Evolutionary conservation across 2,888 invertebrate genomes (phyloP).

Genomic region (Lasioglossum morio): DNA sequence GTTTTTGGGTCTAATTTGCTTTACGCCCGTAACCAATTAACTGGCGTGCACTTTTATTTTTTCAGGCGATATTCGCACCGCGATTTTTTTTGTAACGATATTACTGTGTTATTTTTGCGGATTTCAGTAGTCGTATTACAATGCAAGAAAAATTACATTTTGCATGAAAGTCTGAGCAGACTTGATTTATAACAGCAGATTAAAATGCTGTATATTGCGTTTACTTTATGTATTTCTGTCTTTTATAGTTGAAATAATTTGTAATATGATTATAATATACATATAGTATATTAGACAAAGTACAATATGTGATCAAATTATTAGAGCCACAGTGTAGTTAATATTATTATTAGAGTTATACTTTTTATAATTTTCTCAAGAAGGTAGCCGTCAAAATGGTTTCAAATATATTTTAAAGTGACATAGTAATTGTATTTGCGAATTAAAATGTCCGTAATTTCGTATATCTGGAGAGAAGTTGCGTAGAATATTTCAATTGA

Average conservation of each 20-base stretch:
- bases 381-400: too few relatives aligned
- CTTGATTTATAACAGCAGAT: too few relatives aligned
- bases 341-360: too few relatives aligned
- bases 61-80: background rate
- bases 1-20: constrained; percentile 7
- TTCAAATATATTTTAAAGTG: background rate
- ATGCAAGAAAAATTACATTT: background rate
- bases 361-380: background rate
- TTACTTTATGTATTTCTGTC: background rate
- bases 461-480: background rate
- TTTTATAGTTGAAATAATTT: background rate
- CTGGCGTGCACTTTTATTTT: background rate
- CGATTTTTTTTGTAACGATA: too few relatives aligned
- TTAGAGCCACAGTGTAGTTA: too few relatives aligned
- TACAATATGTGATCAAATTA: too few relatives aligned
- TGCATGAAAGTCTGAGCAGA: background rate
- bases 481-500: background rate
- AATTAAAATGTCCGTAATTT: background rate
- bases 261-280: background rate
- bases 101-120: background rate
- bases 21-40: background rate
- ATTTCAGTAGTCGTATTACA: background rate
- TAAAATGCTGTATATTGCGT: too few relatives aligned
- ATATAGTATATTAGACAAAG: background rate
- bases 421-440: background rate